phyloP scores from a whole-genome alignment of 1,140 invertebrate genomes.

The Aleiodes sp. region DNA sequence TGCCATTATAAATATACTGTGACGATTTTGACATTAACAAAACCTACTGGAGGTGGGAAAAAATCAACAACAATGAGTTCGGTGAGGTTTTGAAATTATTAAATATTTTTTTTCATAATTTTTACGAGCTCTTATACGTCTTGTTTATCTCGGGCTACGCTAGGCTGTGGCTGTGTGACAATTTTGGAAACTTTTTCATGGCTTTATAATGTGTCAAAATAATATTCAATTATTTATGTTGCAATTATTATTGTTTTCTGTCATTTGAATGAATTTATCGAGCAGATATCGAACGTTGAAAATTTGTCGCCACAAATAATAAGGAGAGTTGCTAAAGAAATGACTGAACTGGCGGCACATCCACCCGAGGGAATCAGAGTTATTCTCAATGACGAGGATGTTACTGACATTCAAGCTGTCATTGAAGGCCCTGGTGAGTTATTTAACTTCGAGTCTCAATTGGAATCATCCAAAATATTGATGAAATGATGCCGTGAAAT shows the following conservation, averaged over 20 bases:
- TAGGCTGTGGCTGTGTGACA: neutral
- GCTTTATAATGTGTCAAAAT: neutral
- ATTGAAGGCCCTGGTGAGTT: conserved; percentile 85
- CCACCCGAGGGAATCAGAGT: conserved; percentile 91
- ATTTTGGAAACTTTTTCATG: no score
- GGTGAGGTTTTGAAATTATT: conserved; percentile 25
- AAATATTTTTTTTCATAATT: neutral
- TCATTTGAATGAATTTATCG: conserved; percentile 27
- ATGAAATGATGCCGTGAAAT: neutral
- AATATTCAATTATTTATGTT: conserved; percentile 22
- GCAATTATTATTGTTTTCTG: neutral
- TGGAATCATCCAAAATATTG: neutral
- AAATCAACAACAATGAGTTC: conserved; percentile 32
- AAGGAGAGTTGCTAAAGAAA: conserved; percentile 83
- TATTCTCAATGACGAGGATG: conserved; percentile 87
- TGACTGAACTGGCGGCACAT: conserved; percentile 77
- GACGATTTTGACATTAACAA: conserved; percentile 19
- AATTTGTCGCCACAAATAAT: conserved; percentile 94
- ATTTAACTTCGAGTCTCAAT: neutral
- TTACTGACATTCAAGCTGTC: conserved; percentile 90
- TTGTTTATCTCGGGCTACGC: conserved; percentile 4
- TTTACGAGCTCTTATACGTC: conserved; percentile 3
- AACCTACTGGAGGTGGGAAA: neutral
- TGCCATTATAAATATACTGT: conserved; percentile 19
- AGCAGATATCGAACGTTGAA: conserved; percentile 87